Evolutionary conservation across 2,113 vertebrate genomes (phyloP).

Genomic region (Ceyx cyanopectus): DNA sequence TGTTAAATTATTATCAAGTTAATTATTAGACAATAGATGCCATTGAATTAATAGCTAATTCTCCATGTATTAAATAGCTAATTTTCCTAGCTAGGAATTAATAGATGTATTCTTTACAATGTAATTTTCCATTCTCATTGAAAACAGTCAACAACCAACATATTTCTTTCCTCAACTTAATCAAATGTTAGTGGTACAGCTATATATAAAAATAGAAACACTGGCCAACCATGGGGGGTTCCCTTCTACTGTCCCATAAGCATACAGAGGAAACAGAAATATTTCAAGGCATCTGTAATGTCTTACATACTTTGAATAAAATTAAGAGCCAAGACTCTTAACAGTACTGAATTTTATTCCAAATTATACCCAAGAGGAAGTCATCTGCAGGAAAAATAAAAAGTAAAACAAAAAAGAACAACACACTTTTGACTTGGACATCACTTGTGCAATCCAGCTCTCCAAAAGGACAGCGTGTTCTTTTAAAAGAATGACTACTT

Average conservation of each 20-base stretch:
- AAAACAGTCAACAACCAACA: not conserved
- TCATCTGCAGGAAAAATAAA: constrained; percentile 69
- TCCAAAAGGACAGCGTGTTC: constrained; percentile 66
- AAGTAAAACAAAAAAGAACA: not conserved
- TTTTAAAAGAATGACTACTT: constrained; percentile 52
- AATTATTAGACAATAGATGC: not conserved
- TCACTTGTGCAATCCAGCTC: constrained; percentile 58
- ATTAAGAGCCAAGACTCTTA: constrained; percentile 61
- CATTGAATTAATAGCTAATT: not conserved
- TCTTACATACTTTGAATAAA: constrained; percentile 64
- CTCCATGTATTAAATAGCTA: too few relatives aligned
- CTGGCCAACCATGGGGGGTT: constrained; percentile 43
- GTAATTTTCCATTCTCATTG: not conserved
- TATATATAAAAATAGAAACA: constrained; percentile 58
- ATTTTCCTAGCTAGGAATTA: not conserved
- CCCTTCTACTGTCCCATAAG: constrained; percentile 62
- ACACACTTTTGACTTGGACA: constrained; percentile 32
- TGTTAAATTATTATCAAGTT: not conserved
- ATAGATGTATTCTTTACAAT: not conserved
- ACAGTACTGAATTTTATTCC: constrained; percentile 58
- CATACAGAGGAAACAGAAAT: constrained; percentile 56
- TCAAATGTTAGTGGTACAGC: not conserved
- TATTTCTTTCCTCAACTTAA: not conserved
- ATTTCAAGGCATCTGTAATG: constrained; percentile 71
- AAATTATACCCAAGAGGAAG: constrained; percentile 71